A percentile compares a stretch with the other conserved stretches of the same genome.
Conservation (phyloP, 2,888 invertebrate genomes). For the Agapetus fuscipes region DNA sequence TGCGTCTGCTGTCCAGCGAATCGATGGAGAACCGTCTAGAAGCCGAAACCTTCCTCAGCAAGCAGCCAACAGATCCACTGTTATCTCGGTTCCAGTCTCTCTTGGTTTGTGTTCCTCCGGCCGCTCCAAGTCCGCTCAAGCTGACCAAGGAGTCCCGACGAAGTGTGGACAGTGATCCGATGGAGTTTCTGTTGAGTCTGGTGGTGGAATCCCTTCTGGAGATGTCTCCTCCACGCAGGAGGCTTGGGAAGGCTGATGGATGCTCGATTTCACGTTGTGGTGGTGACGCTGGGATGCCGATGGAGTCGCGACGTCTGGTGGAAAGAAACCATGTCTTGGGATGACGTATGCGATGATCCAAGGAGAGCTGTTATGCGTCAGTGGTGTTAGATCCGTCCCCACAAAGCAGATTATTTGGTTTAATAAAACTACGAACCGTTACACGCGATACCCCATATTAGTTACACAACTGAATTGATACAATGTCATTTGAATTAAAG, state of each 20-base stretch:
- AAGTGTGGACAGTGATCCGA: conserved; percentile 37
- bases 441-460: too few relatives aligned
- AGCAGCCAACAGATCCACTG: conserved; percentile 37
- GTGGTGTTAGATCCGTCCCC: conserved; percentile 8
- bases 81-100: conserved; percentile 47
- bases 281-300: conserved; percentile 47
- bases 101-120: conserved; percentile 25
- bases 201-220: conserved; percentile 36
- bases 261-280: conserved; percentile 52
- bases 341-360: too few relatives aligned
- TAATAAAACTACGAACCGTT: too few relatives aligned
- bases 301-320: conserved; percentile 49
- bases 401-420: too few relatives aligned
- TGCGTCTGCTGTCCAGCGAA: conserved; percentile 60
- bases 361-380: not conserved
- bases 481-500: too few relatives aligned
- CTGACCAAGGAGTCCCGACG: conserved; percentile 4
- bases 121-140: conserved; percentile 33
- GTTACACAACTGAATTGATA: too few relatives aligned
- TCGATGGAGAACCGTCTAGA: conserved; percentile 53
- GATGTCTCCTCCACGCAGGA: conserved; percentile 45
- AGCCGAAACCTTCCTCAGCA: conserved; percentile 42
- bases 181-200: conserved; percentile 39
- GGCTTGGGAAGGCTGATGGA: conserved; percentile 61
- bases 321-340: conserved; percentile 18